phyloP scores from a whole-genome alignment of 2,113 vertebrate species.

The Indicator maculatus region DNA sequence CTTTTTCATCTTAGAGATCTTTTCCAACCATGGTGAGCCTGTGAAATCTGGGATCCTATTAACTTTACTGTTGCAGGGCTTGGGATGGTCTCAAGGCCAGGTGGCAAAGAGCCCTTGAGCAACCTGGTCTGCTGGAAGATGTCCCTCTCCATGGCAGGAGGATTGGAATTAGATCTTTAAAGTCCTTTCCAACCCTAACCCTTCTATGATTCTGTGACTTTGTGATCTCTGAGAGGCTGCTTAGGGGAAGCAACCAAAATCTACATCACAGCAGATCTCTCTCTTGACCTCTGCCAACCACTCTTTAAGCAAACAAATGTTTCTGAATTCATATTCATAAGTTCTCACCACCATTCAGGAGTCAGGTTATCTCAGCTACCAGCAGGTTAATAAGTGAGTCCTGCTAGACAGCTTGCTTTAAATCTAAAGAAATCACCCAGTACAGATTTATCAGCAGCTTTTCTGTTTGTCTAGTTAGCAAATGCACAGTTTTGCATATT shows the following conservation, averaged over 20 bases:
- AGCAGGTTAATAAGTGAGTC: neutral
- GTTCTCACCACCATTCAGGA: neutral
- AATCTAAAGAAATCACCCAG: neutral
- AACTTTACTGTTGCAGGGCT: neutral
- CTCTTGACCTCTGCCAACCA: neutral
- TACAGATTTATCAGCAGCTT: neutral
- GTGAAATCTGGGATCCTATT: neutral
- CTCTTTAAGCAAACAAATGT: conserved; percentile 5
- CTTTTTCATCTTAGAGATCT: no score
- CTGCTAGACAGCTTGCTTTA: neutral
- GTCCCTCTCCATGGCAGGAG: no score
- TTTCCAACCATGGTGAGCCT: no score
- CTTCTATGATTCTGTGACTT: no score
- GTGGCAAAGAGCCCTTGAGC: no score
- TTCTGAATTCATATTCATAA: conserved; percentile 9
- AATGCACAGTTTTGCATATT: neutral
- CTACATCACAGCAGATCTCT: neutral
- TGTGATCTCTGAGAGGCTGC: neutral
- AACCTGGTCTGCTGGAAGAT: no score
- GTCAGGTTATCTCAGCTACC: conserved; percentile 15
- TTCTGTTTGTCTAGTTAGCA: neutral
- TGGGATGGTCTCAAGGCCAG: neutral
- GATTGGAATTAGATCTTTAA: no score
- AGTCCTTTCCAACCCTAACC: no score
- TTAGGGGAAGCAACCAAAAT: neutral